Percentiles rank a stretch among this genome's conserved stretches.
phyloP scores from a whole-genome alignment of 2,888 invertebrate genomes.

The Calameuta pallipes region DNA sequence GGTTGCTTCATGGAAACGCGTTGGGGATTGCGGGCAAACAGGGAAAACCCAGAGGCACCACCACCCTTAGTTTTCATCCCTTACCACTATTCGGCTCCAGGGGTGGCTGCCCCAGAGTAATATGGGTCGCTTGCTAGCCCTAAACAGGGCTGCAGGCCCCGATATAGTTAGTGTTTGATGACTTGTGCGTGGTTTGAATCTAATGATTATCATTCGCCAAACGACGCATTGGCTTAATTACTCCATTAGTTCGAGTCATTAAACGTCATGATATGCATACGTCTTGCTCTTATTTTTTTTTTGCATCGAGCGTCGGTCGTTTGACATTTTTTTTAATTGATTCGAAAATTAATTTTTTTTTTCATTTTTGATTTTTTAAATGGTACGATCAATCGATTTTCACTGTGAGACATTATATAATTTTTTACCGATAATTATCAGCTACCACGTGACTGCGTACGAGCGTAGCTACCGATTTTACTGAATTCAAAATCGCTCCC shows the following conservation, averaged over 20 bases:
- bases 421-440: too few species aligned
- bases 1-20: neutral
- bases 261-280: too few species aligned
- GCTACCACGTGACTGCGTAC: too few species aligned
- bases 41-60: slow-evolving; percentile 22
- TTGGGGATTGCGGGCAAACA: slow-evolving; percentile 11
- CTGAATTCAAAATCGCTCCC: neutral
- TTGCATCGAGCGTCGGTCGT: too few species aligned
- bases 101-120: slow-evolving; percentile 28
- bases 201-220: slow-evolving; percentile 22
- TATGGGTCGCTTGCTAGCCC: slow-evolving; percentile 36
- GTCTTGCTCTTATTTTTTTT: too few species aligned
- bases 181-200: slow-evolving; percentile 47
- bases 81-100: neutral
- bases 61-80: slow-evolving; percentile 18
- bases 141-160: slow-evolving; percentile 13
- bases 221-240: slow-evolving; percentile 19
- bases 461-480: too few species aligned
- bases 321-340: too few species aligned
- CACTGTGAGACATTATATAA: too few species aligned
- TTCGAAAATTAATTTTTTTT: too few species aligned
- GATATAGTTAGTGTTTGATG: slow-evolving; percentile 45
- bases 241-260: too few species aligned
- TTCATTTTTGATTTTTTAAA: slow-evolving; percentile 5
- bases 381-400: slow-evolving; percentile 12